Base-by-base conservation (phyloP, 2,797 vertebrate species). In the Coendou prehensilis region DNA sequence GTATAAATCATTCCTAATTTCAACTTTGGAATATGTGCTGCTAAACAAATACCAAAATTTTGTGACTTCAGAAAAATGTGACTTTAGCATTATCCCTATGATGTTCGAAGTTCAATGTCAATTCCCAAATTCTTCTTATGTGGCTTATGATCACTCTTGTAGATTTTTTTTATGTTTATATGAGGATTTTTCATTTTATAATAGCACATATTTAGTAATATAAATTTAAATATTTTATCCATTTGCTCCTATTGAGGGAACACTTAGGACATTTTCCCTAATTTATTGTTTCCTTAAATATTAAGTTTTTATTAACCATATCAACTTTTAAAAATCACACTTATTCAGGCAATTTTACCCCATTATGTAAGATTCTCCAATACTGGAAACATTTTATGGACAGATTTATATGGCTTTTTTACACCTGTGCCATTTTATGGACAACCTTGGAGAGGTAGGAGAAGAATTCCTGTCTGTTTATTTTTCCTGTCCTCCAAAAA, bases 371-470 rank as follows among this genome's bases (percentile, higher is more conserved):
- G 47, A 64, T 73, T 91, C 9, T 87, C 20, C 59, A 79, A 30
- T 9, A 4, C 0, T 18, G 50, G 5, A 79, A 59, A 26, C 26
- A 71, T 5, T 61, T 22, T 30, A n/a, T 18, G 14, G 18, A 1
- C 5, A 28, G 13, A 57, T 5, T 30, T 9, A 4, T 6, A 8
- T 63, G 4, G 5, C 23, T n/a, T 11, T 4, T 11, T 37, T 6
- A 0, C 28, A 11, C 1, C 0, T 45, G 23, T 52, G 9, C 2
- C 33, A 84, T 20, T 3, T 37, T 57, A 5, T 2, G 7, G 23
- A 10, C 0, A 3, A 4, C 9, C 26, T 1, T 33, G 7, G 20
- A 23, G 13, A 22, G 7, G 20, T 6, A 11, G 9, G 4, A 67
- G 18, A 2, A 64, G 33, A 28, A 10, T 9, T 45, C 23, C 3